Evolutionary conservation across 2,113 vertebrate genomes (phyloP), one percentile per base, ranked within the genome.

Genomic region (Xiphias gladius): DNA sequence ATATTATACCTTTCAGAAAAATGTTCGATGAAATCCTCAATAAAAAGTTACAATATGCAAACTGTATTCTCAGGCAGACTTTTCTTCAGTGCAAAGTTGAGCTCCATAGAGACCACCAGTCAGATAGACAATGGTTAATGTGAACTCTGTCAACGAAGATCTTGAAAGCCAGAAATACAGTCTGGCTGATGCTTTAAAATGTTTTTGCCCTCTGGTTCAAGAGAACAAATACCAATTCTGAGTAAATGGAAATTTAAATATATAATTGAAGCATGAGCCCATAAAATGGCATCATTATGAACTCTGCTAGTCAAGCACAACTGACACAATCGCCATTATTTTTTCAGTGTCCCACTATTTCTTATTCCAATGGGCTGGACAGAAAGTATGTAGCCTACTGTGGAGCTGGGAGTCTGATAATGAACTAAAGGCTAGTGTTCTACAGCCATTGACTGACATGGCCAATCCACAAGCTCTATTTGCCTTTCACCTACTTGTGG

Each of bases 401-500:
- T 32, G 26, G 82, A 80, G 68, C 71, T 79, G 46, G 39, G 69
- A 80, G 69, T 63, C 69, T 87, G 83, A 87, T 92, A 89, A 93
- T 84, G 85, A 92, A 75, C 78, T 83, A 85, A 89, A 73, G 85
- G 26, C 48, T 75, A 70, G 73, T 71, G 75, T 76, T 86, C 73
- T 74, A 57, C 75, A 86, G 74, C 73, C 84, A 81, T 78, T 92
- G 86, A 92, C 83, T 91, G 89, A 93, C 89, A 91, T 43, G 39
- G 76, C 66, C 63, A 88, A 81, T 86, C 81, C 79, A 43, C 54
- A 54, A 88, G 74, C 70, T 79, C 72, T 78, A 88, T 88, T 91
- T 91, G 80, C 85, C 88, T 91, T 92, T 92, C 84, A 93, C 89
- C 88, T 93, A 88, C 89, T 90, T 93, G 90, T 88, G 94, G 92